These are phyloP conservation scores for Rhea pennata DNA, from an alignment of 2,113 vertebrate species.

Conservation along the genomic window DNA sequence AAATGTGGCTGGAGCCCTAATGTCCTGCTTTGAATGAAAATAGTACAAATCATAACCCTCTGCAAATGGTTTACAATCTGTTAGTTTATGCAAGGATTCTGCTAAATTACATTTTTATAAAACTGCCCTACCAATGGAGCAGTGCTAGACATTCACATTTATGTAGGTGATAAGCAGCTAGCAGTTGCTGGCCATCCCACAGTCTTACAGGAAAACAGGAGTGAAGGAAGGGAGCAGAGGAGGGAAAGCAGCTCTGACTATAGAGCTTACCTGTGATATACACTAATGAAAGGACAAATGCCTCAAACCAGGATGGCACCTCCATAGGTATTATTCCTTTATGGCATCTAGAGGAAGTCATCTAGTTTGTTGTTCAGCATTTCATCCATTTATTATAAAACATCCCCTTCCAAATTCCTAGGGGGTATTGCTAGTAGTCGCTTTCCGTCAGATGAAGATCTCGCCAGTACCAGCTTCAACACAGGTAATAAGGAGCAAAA, in stretches of 20 bases:
- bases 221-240: background rate
- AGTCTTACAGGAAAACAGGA: background rate
- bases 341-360: background rate
- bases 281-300: background rate
- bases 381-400: background rate
- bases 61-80: constrained; percentile 28
- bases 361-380: background rate
- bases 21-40: constrained; percentile 51
- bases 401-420: background rate
- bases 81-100: constrained; percentile 44
- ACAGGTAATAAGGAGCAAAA: background rate
- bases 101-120: background rate
- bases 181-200: background rate
- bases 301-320: background rate
- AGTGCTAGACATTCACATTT: background rate
- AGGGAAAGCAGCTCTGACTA: background rate
- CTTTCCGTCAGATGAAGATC: background rate
- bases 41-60: constrained; percentile 22
- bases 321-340: background rate
- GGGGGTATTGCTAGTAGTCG: background rate
- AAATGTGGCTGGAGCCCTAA: constrained; percentile 60
- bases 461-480: background rate
- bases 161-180: background rate
- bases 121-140: background rate
- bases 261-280: background rate